Percentiles rank a stretch among this genome's conserved stretches.
phyloP scores from a whole-genome alignment of 1,140 invertebrate genomes.

The Sinonovacula constricta region DNA sequence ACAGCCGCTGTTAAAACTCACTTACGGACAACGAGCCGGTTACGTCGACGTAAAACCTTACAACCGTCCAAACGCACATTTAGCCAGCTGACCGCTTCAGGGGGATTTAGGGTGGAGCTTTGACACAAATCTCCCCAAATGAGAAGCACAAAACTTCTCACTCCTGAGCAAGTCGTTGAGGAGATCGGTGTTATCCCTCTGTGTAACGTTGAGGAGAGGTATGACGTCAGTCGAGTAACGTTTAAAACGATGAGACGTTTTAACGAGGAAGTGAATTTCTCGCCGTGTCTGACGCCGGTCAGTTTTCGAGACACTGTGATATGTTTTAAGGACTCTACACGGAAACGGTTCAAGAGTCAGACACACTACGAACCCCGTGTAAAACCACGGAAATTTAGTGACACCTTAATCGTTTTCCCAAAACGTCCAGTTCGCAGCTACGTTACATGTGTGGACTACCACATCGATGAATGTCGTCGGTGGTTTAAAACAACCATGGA shows the following conservation, averaged over 20 bases:
- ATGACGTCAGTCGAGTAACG: constrained; percentile 50
- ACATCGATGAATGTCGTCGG: constrained; percentile 61
- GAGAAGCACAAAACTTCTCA: constrained; percentile 35
- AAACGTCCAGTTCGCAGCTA: constrained; percentile 55
- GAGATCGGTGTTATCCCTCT: constrained; percentile 50
- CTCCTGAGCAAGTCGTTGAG: constrained; percentile 53
- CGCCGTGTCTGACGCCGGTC: constrained; percentile 55
- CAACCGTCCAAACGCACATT: too few species aligned
- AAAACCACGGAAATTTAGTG: constrained; percentile 56
- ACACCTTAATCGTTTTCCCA: constrained; percentile 61
- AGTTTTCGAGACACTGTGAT: constrained; percentile 58
- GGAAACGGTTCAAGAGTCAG: constrained; percentile 61
- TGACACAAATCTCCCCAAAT: too few species aligned
- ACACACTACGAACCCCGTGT: constrained; percentile 64
- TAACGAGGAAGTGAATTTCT: constrained; percentile 60
- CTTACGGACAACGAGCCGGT: too few species aligned
- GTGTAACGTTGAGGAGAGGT: constrained; percentile 52
- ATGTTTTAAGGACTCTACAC: constrained; percentile 58
- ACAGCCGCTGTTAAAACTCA: too few species aligned
- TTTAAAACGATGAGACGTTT: constrained; percentile 57
- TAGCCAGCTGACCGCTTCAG: too few species aligned
- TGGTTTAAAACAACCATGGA: constrained; percentile 70
- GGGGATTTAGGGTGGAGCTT: too few species aligned
- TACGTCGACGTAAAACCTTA: too few species aligned
- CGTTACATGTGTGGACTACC: constrained; percentile 60